phyloP scores from a whole-genome alignment of 37 sponge, comb jelly and placozoan species.

The Crambe crambe region DNA sequence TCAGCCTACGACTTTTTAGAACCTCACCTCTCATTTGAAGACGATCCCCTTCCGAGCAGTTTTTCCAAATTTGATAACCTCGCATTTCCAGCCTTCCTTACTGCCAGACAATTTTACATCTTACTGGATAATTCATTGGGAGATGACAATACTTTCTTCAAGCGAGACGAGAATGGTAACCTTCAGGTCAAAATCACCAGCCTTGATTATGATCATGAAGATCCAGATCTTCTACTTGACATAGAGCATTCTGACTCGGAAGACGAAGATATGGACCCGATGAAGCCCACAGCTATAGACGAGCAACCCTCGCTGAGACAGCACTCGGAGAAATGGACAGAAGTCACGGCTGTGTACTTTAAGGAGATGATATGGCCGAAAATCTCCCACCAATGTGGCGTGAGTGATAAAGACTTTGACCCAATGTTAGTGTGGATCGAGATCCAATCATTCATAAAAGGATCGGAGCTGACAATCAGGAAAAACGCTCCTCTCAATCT shows the following conservation, averaged over 20 bases:
- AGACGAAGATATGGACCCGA: constrained; percentile 6
- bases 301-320: constrained; percentile 3
- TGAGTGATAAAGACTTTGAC: constrained; percentile 40
- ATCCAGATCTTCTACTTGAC: constrained; percentile 33
- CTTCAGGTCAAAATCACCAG: constrained; percentile 48
- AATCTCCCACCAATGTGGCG: constrained; percentile 23
- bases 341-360: constrained; percentile 67
- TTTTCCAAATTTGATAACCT: constrained; percentile 21
- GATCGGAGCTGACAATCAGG: constrained; percentile 65
- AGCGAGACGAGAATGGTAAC: constrained; percentile 43
- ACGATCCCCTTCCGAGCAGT: constrained; percentile 3
- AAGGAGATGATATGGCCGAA: constrained; percentile 61
- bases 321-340: constrained; percentile 21
- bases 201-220: constrained; percentile 55
- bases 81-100: constrained; percentile 74
- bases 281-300: neutral
- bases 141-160: constrained; percentile 55
- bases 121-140: constrained; percentile 74
- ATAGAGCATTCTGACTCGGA: constrained; percentile 50
- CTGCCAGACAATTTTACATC: constrained; percentile 73
- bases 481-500: constrained; percentile 40
- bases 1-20: constrained; percentile 14
- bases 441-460: constrained; percentile 89
- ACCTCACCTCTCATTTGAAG: constrained; percentile 34
- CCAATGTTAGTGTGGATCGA: constrained; percentile 87